These are phyloP conservation scores for Acronicta aceris DNA, from an alignment of 2,888 invertebrate genomes.

Conservation along the genomic window DNA sequence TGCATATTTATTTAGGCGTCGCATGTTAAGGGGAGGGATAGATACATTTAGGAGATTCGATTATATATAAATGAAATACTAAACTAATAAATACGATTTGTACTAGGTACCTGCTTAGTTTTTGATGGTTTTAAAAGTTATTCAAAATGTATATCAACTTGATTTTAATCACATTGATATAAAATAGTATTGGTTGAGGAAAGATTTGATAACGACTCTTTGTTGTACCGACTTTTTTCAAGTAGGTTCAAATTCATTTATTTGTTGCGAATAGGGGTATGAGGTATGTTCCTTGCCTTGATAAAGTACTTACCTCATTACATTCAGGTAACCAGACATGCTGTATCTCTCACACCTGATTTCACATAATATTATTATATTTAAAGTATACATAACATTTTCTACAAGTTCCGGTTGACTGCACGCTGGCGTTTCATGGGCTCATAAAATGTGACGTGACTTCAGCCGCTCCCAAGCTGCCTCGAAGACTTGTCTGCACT, in stretches of 20 bases:
- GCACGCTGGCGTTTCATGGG: constrained; percentile 76
- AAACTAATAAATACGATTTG: too few species aligned
- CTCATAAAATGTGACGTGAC: constrained; percentile 74
- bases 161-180: too few species aligned
- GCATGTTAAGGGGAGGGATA: neutral
- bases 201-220: too few species aligned
- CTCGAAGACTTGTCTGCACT: constrained; percentile 37
- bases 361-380: constrained; percentile 25
- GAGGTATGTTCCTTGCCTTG: neutral
- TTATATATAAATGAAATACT: neutral
- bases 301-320: neutral
- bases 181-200: too few species aligned
- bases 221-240: too few species aligned
- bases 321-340: neutral
- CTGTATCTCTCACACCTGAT: constrained; percentile 3
- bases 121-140: too few species aligned
- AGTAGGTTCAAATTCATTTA: too few species aligned
- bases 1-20: constrained; percentile 24
- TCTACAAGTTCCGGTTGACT: constrained; percentile 63
- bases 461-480: constrained; percentile 49
- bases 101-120: too few species aligned
- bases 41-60: neutral
- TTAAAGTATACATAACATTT: constrained; percentile 41
- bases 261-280: too few species aligned
- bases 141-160: too few species aligned